Evolutionary conservation across 2,888 invertebrate genomes (phyloP).

Genomic region (Crossocerus cetratus): DNA sequence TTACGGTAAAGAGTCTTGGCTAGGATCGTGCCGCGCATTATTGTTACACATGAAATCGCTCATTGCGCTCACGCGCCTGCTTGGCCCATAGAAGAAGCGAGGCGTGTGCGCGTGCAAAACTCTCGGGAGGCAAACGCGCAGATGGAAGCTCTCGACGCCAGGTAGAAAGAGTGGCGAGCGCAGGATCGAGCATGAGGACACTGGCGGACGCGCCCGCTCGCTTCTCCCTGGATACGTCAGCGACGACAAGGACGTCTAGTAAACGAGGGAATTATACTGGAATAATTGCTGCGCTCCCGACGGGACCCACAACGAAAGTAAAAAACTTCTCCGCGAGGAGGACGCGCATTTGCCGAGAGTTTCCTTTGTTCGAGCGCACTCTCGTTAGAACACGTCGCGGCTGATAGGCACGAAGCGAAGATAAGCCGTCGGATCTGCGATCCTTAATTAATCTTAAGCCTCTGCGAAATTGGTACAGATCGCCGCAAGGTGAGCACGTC

Average conservation of each 20-base stretch:
- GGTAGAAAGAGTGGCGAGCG: slow-evolving; percentile 26
- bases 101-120: neutral
- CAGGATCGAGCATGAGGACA: slow-evolving; percentile 17
- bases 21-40: slow-evolving; percentile 28
- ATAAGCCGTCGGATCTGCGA: too few species aligned
- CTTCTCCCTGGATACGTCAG: slow-evolving; percentile 64
- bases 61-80: slow-evolving; percentile 13
- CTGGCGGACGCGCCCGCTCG: slow-evolving; percentile 31
- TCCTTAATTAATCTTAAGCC: too few species aligned
- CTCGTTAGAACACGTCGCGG: too few species aligned
- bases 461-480: too few species aligned
- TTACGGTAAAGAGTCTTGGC: neutral
- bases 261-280: slow-evolving; percentile 69
- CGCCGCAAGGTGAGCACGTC: too few species aligned
- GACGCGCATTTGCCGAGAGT: too few species aligned
- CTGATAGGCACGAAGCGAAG: too few species aligned
- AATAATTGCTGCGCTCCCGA: slow-evolving; percentile 65
- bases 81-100: neutral
- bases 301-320: slow-evolving; percentile 34
- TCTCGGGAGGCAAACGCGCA: neutral
- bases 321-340: neutral
- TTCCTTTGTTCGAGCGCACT: too few species aligned
- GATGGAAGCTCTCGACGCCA: neutral
- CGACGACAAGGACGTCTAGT: slow-evolving; percentile 70
- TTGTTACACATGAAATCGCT: slow-evolving; percentile 33